Percentiles rank a stretch among this genome's conserved stretches.
phyloP scores from a whole-genome alignment of 2,888 invertebrate species.

The Vesta saturnalis region DNA sequence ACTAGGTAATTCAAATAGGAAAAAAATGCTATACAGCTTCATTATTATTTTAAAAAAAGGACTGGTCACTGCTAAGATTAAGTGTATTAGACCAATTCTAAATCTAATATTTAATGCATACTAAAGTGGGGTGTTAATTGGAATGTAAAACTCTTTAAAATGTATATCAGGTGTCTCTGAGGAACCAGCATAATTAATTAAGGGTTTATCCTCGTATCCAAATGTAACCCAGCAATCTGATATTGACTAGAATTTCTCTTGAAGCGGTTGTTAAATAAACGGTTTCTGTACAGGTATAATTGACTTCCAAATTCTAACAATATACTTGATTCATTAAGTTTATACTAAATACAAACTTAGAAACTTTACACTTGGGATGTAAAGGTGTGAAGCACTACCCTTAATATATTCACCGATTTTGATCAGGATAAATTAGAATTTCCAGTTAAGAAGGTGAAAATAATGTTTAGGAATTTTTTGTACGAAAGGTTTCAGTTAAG shows the following conservation, averaged over 20 bases:
- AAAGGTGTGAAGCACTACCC: not conserved
- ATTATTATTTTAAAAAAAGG: too few relatives aligned
- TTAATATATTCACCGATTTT: not conserved
- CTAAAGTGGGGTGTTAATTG: too few relatives aligned
- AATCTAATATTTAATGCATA: too few relatives aligned
- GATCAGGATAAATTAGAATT: not conserved
- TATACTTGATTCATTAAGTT: conserved; percentile 1
- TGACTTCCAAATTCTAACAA: not conserved
- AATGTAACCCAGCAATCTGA: not conserved
- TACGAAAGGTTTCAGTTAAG: conserved; percentile 10
- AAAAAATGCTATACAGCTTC: too few relatives aligned
- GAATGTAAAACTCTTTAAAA: not conserved
- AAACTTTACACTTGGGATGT: not conserved
- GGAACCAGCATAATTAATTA: not conserved
- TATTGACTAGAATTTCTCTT: not conserved
- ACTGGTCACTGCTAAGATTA: too few relatives aligned
- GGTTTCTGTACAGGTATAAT: not conserved
- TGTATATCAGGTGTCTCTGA: not conserved
- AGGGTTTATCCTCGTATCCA: not conserved
- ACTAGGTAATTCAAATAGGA: too few relatives aligned
- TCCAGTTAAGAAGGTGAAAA: not conserved
- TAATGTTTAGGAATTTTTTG: not conserved
- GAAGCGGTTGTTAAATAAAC: conserved; percentile 1
- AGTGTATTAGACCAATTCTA: too few relatives aligned
- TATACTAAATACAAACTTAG: not conserved